Evolutionary conservation across 2,113 vertebrate genomes (phyloP).

Genomic region (Physeter macrocephalus): DNA sequence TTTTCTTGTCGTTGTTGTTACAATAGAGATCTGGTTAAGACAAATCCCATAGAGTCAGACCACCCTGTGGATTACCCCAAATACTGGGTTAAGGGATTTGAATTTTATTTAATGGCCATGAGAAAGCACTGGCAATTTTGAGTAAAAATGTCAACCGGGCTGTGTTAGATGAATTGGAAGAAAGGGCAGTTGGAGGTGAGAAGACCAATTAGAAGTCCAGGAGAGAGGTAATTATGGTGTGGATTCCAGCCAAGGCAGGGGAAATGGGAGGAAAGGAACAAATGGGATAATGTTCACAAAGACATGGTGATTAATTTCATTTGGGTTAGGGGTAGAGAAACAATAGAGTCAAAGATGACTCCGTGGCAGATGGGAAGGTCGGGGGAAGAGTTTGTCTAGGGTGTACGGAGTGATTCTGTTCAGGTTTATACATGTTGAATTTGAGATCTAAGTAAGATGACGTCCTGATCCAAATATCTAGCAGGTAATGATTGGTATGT

Average conservation of each 20-base stretch:
- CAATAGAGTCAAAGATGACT: background rate
- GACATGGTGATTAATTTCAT: background rate
- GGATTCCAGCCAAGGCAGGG: background rate
- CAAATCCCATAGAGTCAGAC: background rate
- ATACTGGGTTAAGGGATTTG: background rate
- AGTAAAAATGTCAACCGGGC: background rate
- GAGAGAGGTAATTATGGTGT: background rate
- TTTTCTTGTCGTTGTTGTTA: background rate
- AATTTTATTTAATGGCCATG: background rate
- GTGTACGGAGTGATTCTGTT: background rate
- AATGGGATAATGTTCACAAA: background rate
- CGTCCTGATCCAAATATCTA: background rate
- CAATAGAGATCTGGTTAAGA: background rate
- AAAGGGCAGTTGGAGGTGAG: conserved; percentile 1
- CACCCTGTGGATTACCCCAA: background rate
- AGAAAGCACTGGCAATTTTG: background rate
- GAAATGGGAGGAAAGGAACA: background rate
- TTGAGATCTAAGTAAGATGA: background rate
- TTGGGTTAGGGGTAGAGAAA: background rate
- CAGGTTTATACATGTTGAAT: background rate
- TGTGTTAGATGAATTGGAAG: background rate
- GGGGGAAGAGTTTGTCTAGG: background rate
- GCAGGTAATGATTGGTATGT: background rate
- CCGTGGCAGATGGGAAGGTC: background rate
- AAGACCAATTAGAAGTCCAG: conserved; percentile 14